Conservation (phyloP, 2,888 invertebrate species). For the Aphodius sticticus region DNA sequence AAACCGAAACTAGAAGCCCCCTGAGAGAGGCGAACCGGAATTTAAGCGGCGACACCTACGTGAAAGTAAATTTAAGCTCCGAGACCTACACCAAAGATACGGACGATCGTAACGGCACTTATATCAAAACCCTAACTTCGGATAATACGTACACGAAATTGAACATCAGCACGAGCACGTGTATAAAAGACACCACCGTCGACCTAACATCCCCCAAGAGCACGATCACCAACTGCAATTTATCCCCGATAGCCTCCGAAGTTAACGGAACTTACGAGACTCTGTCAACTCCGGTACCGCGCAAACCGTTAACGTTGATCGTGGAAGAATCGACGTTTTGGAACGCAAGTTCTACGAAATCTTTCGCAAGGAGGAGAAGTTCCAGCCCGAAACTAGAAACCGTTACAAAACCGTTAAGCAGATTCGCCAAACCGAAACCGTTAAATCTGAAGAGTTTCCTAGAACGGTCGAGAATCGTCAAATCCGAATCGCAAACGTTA, state of each 20-base stretch:
- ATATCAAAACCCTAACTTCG: neutral
- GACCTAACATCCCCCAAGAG: neutral
- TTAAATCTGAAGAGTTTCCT: slow-evolving; percentile 12
- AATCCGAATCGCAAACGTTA: neutral
- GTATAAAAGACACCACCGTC: slow-evolving; percentile 44
- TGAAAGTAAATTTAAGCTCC: slow-evolving; percentile 34
- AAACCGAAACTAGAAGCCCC: slow-evolving; percentile 6
- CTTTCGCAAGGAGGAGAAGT: neutral
- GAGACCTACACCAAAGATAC: slow-evolving; percentile 44
- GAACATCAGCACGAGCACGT: slow-evolving; percentile 53
- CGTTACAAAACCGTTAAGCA: neutral
- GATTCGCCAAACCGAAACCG: neutral
- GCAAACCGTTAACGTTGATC: neutral
- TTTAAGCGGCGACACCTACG: slow-evolving; percentile 23
- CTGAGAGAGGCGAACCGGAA: slow-evolving; percentile 20
- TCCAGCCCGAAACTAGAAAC: neutral
- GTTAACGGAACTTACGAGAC: slow-evolving; percentile 7
- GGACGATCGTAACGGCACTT: slow-evolving; percentile 37
- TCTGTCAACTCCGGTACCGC: too few relatives aligned
- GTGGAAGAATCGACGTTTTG: slow-evolving; percentile 7
- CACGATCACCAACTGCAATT: slow-evolving; percentile 8
- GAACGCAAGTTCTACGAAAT: neutral
- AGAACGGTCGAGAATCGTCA: neutral
- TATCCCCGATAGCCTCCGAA: neutral
- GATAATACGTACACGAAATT: slow-evolving; percentile 65